Percentiles rank a stretch among this genome's conserved stretches.
phyloP scores from a whole-genome alignment of 2,888 invertebrate genomes.

The Adelphocoris suturalis region DNA sequence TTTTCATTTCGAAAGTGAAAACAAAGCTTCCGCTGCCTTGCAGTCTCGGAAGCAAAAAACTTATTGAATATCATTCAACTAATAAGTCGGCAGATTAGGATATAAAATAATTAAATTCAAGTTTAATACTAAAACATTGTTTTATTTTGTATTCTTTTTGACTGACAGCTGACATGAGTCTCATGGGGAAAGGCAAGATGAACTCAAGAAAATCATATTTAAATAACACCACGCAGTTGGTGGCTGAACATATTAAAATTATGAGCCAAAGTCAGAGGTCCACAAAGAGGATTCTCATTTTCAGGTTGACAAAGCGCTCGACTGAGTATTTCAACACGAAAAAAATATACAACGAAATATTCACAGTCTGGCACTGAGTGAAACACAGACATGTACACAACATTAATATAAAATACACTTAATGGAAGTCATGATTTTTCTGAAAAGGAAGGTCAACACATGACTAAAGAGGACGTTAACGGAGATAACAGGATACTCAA shows the following conservation, averaged over 20 bases:
- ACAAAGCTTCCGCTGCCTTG: too few relatives aligned
- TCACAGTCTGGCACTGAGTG: not conserved
- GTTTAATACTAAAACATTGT: slow-evolving; percentile 53
- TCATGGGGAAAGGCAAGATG: slow-evolving; percentile 25
- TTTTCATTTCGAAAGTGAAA: too few relatives aligned
- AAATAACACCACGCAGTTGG: too few relatives aligned
- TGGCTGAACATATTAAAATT: too few relatives aligned
- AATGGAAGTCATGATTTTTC: slow-evolving; percentile 7
- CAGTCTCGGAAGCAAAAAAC: too few relatives aligned
- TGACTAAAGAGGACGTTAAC: not conserved
- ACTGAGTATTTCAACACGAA: slow-evolving; percentile 13
- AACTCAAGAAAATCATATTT: slow-evolving; percentile 10
- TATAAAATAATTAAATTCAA: too few relatives aligned
- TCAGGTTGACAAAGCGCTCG: not conserved
- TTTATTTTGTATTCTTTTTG: slow-evolving; percentile 46
- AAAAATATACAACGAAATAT: slow-evolving; percentile 3
- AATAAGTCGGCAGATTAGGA: too few relatives aligned
- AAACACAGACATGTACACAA: not conserved
- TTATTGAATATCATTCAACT: too few relatives aligned
- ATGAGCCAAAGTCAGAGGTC: too few relatives aligned
- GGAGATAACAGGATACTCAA: not conserved
- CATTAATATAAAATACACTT: not conserved
- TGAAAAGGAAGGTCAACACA: not conserved
- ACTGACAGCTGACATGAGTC: slow-evolving; percentile 56
- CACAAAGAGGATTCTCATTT: not conserved